phyloP scores from a whole-genome alignment of 2,888 invertebrate species.

The Heliconius erato region DNA sequence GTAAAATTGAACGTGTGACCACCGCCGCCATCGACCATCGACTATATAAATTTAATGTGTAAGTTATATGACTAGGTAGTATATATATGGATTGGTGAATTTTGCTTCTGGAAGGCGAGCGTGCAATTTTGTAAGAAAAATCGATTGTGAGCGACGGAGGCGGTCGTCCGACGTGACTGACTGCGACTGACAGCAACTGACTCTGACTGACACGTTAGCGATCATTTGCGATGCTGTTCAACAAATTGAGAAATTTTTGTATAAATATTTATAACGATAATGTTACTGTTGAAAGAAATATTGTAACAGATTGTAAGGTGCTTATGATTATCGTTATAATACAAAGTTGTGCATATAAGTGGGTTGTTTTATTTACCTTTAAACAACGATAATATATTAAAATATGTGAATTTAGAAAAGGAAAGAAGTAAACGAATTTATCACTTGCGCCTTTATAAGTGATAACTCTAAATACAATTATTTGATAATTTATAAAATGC shows the following conservation, averaged over 20 bases:
- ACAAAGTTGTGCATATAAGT: slow-evolving; percentile 84
- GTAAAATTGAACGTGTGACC: slow-evolving; percentile 16
- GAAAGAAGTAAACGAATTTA: not conserved
- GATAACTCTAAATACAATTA: too few relatives aligned
- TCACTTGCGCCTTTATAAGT: too few relatives aligned
- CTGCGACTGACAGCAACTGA: slow-evolving; percentile 60
- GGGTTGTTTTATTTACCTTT: slow-evolving; percentile 53
- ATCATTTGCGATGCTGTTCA: slow-evolving; percentile 77
- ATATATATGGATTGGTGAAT: slow-evolving; percentile 36
- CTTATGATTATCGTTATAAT: slow-evolving; percentile 86
- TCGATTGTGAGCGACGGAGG: not conserved
- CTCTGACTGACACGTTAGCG: slow-evolving; percentile 58
- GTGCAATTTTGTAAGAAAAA: slow-evolving; percentile 48
- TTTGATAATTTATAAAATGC: too few relatives aligned
- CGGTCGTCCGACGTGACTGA: slow-evolving; percentile 51
- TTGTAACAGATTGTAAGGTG: slow-evolving; percentile 85
- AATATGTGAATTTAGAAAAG: slow-evolving; percentile 15
- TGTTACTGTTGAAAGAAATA: slow-evolving; percentile 82
- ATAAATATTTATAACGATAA: slow-evolving; percentile 84
- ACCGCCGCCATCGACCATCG: slow-evolving; percentile 40
- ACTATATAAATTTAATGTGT: slow-evolving; percentile 11
- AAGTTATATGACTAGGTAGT: slow-evolving; percentile 26
- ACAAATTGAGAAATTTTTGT: slow-evolving; percentile 81
- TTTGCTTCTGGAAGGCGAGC: slow-evolving; percentile 47
- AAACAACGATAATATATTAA: not conserved